phyloP scores from a whole-genome alignment of 2,797 vertebrate genomes.

The Anguilla obscura region DNA sequence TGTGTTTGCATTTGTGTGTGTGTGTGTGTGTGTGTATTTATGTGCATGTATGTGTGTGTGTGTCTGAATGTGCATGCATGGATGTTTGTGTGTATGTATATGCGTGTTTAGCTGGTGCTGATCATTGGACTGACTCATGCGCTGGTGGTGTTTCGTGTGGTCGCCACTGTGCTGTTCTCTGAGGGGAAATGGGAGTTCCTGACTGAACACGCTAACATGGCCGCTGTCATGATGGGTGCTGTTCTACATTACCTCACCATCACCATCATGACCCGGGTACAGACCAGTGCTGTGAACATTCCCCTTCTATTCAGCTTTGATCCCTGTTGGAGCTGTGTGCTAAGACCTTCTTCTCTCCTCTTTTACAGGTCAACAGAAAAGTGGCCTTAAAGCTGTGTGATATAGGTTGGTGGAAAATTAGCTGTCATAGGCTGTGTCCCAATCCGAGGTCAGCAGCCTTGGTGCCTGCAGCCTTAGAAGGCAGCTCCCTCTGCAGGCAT shows the following conservation, averaged over 20 bases:
- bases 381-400: constrained; percentile 84
- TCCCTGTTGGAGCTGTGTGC: constrained; percentile 18
- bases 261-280: constrained; percentile 86
- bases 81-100: background rate
- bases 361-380: constrained; percentile 78
- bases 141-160: constrained; percentile 85
- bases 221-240: constrained; percentile 79
- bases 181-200: constrained; percentile 65
- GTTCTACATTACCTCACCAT: constrained; percentile 88
- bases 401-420: constrained; percentile 73
- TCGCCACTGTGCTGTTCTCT: constrained; percentile 71
- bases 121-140: constrained; percentile 84
- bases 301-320: background rate
- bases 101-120: constrained; percentile 73
- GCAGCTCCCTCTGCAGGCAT: no score
- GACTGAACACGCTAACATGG: constrained; percentile 69
- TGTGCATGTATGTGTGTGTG: background rate
- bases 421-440: background rate
- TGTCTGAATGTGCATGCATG: background rate
- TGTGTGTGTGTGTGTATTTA: background rate
- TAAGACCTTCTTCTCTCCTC: constrained; percentile 31
- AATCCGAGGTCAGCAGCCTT: no score
- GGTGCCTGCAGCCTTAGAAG: no score
- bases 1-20: background rate
- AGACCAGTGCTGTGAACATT: background rate